phyloP scores from a whole-genome alignment of 2,113 vertebrate species.

The Nettapus auritus region DNA sequence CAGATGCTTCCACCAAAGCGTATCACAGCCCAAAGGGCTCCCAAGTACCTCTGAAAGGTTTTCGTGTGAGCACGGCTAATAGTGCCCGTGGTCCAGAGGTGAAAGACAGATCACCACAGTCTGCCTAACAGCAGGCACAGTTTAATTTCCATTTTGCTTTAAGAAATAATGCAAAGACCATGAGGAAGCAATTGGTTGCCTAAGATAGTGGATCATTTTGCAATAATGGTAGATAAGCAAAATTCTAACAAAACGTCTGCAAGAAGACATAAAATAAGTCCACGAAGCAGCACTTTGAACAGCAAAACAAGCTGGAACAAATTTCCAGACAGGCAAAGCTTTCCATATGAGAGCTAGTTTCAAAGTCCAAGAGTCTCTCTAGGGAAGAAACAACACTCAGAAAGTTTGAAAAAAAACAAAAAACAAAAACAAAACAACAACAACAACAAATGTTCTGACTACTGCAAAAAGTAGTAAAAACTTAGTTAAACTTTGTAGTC shows the following conservation, averaged over 20 bases:
- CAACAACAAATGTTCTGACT: not conserved
- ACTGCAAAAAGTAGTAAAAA: conserved; percentile 37
- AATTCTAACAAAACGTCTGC: conserved; percentile 6
- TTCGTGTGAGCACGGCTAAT: not conserved
- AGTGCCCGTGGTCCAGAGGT: conserved; percentile 27
- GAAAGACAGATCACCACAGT: not conserved
- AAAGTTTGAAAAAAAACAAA: not conserved
- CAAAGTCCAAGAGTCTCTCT: conserved; percentile 36
- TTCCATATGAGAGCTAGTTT: not conserved
- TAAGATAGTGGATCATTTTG: not conserved
- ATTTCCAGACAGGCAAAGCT: conserved; percentile 1
- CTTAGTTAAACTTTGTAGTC: not conserved
- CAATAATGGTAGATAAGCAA: conserved; percentile 39
- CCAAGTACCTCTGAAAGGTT: not conserved
- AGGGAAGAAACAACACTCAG: not conserved
- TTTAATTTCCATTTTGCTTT: conserved; percentile 23
- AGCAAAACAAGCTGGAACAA: not conserved
- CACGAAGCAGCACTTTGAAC: not conserved
- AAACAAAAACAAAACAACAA: not conserved
- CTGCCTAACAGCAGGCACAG: not conserved
- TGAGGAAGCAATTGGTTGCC: conserved; percentile 30
- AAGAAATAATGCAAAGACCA: not conserved
- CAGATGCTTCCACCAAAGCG: not conserved
- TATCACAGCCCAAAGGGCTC: not conserved
- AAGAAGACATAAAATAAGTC: not conserved